phyloP scores from a whole-genome alignment of 2,113 vertebrate genomes.

The Aythya baeri region DNA sequence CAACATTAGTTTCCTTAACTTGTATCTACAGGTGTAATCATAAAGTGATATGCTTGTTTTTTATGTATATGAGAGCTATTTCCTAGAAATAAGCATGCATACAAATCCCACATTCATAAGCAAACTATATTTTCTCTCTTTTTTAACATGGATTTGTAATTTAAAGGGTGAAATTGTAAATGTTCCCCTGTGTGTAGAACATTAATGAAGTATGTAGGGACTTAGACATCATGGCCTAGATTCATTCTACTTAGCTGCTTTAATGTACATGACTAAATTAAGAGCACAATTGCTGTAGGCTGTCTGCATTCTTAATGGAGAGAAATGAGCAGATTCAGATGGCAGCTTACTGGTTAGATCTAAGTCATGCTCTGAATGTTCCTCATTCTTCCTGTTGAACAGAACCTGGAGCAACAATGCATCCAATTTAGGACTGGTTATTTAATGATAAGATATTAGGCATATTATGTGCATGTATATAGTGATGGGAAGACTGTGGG shows the following conservation, averaged over 20 bases:
- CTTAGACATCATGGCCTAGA: not conserved
- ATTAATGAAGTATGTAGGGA: not conserved
- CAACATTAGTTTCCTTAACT: not conserved
- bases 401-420: not conserved
- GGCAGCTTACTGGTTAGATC: not conserved
- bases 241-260: constrained; percentile 15
- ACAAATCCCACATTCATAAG: not conserved
- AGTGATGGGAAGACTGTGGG: not conserved
- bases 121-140: not conserved
- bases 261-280: constrained; percentile 45
- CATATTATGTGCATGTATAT: not conserved
- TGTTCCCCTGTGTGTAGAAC: not conserved
- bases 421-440: not conserved
- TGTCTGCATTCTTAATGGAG: constrained; percentile 22
- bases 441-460: not conserved
- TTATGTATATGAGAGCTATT: not conserved
- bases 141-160: not conserved
- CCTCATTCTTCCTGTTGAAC: not conserved
- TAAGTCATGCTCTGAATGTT: not conserved
- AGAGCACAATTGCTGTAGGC: not conserved
- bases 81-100: not conserved
- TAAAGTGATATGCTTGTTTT: not conserved
- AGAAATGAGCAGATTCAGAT: constrained; percentile 22
- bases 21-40: not conserved
- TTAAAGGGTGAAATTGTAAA: not conserved